A percentile compares a stretch with the other conserved stretches of the same genome.
phyloP scores from a whole-genome alignment of 2,888 invertebrate genomes.

The Orchesellides sinensis region DNA sequence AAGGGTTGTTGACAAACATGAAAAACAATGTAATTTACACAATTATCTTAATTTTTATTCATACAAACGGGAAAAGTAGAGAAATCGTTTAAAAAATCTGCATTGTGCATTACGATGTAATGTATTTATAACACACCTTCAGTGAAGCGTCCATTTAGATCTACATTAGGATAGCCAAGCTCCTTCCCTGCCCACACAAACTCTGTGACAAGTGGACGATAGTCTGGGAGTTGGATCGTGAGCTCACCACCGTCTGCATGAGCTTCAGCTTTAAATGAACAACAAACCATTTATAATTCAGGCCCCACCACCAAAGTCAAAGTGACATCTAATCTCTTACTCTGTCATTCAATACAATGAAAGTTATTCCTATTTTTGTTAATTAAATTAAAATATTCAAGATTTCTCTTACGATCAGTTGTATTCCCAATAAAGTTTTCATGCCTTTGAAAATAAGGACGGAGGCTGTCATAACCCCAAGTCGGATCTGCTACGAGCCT shows the following conservation, averaged over 20 bases:
- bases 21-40: background rate
- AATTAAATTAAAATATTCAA: background rate
- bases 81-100: background rate
- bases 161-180: conserved; percentile 67
- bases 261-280: conserved; percentile 9
- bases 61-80: background rate
- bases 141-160: conserved; percentile 68
- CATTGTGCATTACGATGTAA: background rate
- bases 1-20: too few species aligned
- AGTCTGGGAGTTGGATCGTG: conserved; percentile 58
- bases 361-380: conserved; percentile 3
- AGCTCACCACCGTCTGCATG: conserved; percentile 65
- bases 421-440: conserved; percentile 60
- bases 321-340: too few species aligned
- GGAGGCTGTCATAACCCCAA: conserved; percentile 45
- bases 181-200: conserved; percentile 71
- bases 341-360: too few species aligned
- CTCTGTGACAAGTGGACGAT: conserved; percentile 50
- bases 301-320: background rate
- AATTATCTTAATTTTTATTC: too few species aligned
- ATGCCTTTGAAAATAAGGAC: conserved; percentile 51
- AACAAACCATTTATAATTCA: background rate
- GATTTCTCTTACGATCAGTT: conserved; percentile 40
- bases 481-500: conserved; percentile 29
- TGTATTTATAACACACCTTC: conserved; percentile 58